Evolutionary conservation across 2,797 vertebrate species (phyloP).

Genomic region (Chiloscyllium punctatum): DNA sequence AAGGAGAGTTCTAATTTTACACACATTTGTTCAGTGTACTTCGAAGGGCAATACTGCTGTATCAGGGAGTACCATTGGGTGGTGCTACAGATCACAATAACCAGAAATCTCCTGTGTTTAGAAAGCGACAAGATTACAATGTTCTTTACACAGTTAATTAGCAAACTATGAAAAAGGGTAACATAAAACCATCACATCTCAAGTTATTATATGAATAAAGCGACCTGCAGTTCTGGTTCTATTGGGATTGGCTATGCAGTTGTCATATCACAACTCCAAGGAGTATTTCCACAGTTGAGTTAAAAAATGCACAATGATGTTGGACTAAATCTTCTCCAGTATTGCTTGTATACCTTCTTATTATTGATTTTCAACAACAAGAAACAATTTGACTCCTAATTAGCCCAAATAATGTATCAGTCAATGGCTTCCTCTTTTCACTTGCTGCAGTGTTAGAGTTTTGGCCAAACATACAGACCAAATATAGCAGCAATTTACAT

Average conservation of each 20-base stretch:
- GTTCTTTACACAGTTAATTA: neutral
- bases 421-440: neutral
- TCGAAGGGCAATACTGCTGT: neutral
- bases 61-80: slow-evolving; percentile 1
- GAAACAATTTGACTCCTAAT: neutral
- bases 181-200: neutral
- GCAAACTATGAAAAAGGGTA: neutral
- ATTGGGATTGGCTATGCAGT: neutral
- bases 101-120: neutral
- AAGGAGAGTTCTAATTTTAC: neutral
- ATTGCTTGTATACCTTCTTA: neutral
- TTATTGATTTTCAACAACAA: neutral
- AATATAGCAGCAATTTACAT: neutral
- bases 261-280: neutral
- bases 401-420: neutral
- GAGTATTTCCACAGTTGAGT: neutral
- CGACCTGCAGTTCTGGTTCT: neutral
- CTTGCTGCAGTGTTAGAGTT: neutral
- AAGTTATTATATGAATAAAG: neutral
- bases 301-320: neutral
- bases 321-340: neutral
- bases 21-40: neutral
- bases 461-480: neutral
- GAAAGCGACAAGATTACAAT: neutral
- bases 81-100: slow-evolving; percentile 29